A percentile compares a stretch with the other conserved stretches of the same genome.
These are phyloP conservation scores for Suricata suricatta DNA, from an alignment of 2,113 vertebrate species.

Conservation along the genomic window DNA sequence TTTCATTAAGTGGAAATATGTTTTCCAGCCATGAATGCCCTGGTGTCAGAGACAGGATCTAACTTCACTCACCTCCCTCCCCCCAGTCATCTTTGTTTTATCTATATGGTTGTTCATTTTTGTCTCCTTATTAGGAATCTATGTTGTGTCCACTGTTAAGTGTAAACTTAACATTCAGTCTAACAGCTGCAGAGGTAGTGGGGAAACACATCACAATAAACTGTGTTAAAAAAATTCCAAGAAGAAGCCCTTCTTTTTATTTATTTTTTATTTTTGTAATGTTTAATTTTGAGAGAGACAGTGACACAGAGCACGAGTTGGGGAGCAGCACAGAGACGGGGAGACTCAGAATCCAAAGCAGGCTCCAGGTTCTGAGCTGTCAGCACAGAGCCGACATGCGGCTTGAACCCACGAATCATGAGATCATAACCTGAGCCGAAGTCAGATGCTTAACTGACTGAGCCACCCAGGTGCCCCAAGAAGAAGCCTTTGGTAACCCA, in stretches of 20 bases:
- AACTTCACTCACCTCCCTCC: background rate
- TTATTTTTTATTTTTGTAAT: background rate
- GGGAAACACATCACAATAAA: background rate
- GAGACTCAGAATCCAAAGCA: no score
- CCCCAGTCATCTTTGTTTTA: background rate
- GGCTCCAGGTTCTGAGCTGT: no score
- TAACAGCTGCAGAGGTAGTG: background rate
- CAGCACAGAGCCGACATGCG: no score
- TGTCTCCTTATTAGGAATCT: background rate
- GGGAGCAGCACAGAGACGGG: no score
- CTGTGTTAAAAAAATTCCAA: background rate
- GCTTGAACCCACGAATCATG: no score
- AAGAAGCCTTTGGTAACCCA: conserved; percentile 7
- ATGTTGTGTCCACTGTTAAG: background rate
- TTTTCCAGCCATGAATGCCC: conserved; percentile 23
- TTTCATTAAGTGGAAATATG: conserved; percentile 45
- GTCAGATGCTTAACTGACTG: no score
- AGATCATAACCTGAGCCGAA: no score
- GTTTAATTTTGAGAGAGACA: no score
- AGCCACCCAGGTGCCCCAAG: no score
- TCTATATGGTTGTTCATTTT: background rate
- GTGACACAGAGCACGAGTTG: no score
- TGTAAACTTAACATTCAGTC: background rate
- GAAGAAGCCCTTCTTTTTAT: background rate
- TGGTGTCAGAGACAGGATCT: background rate